phyloP scores from a whole-genome alignment of 2,797 vertebrate species.

The Manis javanica region DNA sequence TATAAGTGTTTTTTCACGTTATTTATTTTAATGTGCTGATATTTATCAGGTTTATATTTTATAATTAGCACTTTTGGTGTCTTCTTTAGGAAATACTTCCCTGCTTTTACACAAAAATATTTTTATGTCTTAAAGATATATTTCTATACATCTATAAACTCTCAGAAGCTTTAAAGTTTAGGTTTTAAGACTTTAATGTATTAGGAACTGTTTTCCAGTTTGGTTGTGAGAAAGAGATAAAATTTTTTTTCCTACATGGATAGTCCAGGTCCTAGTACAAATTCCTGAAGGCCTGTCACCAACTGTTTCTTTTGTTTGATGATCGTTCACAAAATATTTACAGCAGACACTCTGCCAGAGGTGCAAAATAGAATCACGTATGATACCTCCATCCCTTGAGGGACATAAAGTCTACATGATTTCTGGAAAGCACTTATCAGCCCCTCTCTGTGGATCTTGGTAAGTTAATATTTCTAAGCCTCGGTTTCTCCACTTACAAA shows the following conservation, averaged over 20 bases:
- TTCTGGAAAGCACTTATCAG: not conserved
- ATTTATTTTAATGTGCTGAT: slow-evolving; percentile 21
- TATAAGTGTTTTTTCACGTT: not conserved
- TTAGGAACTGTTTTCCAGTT: slow-evolving; percentile 10
- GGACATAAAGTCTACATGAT: not conserved
- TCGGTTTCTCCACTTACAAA: not conserved
- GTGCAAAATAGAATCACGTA: not conserved
- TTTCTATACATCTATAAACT: not conserved
- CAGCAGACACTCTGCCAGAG: not conserved
- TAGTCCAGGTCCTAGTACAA: not conserved
- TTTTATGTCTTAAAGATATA: not conserved
- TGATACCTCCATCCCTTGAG: not conserved
- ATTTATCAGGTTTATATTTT: not conserved
- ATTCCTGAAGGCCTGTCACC: not conserved
- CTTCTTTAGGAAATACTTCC: not conserved
- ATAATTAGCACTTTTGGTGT: not conserved
- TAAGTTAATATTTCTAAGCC: slow-evolving; percentile 2
- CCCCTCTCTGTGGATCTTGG: not conserved
- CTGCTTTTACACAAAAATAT: not conserved
- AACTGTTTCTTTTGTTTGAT: not conserved
- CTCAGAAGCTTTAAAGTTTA: not conserved
- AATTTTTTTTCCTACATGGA: not conserved
- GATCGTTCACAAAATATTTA: slow-evolving; percentile 1
- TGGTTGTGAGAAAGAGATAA: not conserved
- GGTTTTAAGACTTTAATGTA: not conserved